These are phyloP conservation scores for Papilio gigon DNA, from an alignment of 2,888 invertebrate genomes.

Conservation along the genomic window DNA sequence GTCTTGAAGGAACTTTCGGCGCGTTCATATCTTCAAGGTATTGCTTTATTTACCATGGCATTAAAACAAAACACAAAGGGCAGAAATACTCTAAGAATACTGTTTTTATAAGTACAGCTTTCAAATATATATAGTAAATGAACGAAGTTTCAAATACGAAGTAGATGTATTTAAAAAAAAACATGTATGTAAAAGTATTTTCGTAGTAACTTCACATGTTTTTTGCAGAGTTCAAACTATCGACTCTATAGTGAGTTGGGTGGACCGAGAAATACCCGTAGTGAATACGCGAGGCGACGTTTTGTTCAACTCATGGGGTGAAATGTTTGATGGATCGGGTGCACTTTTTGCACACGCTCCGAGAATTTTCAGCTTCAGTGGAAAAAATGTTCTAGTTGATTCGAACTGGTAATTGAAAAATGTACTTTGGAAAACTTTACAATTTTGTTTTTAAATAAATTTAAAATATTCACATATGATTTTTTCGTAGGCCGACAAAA, in stretches of 20 bases:
- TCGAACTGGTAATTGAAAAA: slow-evolving; percentile 87
- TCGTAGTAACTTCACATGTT: not conserved
- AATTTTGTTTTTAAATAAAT: not conserved
- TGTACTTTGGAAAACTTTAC: not conserved
- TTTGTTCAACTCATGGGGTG: slow-evolving; percentile 97
- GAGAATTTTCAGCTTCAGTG: slow-evolving; percentile 96
- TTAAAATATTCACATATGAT: not conserved
- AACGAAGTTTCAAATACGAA: not conserved
- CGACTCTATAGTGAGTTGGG: slow-evolving; percentile 94
- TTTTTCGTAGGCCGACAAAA: slow-evolving; percentile 90
- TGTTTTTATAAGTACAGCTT: not conserved
- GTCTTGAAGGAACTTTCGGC: slow-evolving; percentile 93
- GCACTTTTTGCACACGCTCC: slow-evolving; percentile 93
- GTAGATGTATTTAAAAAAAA: not conserved
- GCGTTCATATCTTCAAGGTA: slow-evolving; percentile 94
- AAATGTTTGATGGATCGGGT: slow-evolving; percentile 94
- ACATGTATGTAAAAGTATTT: not conserved
- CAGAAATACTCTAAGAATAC: not conserved
- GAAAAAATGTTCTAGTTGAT: slow-evolving; percentile 94
- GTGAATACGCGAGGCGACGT: slow-evolving; percentile 94
- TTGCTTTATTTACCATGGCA: not conserved
- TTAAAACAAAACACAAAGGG: not conserved
- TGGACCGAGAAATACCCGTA: slow-evolving; percentile 94
- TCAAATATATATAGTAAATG: no score
- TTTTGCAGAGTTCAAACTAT: slow-evolving; percentile 90